Base-by-base conservation (phyloP, 2,797 vertebrate species). In the Clangula hyemalis region DNA sequence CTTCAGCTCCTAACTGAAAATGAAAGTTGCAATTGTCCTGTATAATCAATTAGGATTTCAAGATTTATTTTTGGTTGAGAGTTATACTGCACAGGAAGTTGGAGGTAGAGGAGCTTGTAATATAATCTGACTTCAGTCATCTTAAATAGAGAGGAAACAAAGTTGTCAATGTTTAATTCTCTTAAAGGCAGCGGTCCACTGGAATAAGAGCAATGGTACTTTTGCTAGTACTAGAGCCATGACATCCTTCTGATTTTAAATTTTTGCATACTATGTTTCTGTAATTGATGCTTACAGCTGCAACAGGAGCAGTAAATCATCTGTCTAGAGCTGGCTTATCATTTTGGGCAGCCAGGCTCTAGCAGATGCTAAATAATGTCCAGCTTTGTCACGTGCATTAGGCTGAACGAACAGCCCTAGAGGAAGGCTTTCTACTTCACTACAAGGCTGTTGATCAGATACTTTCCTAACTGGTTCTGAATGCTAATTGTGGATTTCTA, bases 1-100 rank as follows among this genome's bases (percentile, higher is more conserved):
- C 72, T 66, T 93, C 73, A 60, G 85, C 78, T 90, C 34, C 74
- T 95, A 94, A 74, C 56, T 74, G 76, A 89, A 95, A 95, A 94
- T 80, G 60, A 96, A 94, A 89, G 69, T 70, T 72, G 22, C 66
- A 80, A 69, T 89, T 91, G 90, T 85, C 68, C 80, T 82, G 53
- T 85, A 74, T 82, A 85, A 95, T 95, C 86, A 92, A 85, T 85
- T 95, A 82, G 34, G 65, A 74, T 95, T 85, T 85, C 47, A 73
- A 76, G 70, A 90, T 93, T 69, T 88, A 85, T 74, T 93, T 94
- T 79, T 60, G 38, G 72, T 62, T 77, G 43, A 25, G 57, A 90
- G 11, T 47, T 54, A 36, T 6, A 61, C 65, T 30, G 22, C 43
- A 73, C n/a, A n/a, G 62, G 28, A 89, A 62, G 28, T 15, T 53